Evolutionary conservation across 2,888 invertebrate genomes (phyloP).

Genomic region (Machimus atricapillus): DNA sequence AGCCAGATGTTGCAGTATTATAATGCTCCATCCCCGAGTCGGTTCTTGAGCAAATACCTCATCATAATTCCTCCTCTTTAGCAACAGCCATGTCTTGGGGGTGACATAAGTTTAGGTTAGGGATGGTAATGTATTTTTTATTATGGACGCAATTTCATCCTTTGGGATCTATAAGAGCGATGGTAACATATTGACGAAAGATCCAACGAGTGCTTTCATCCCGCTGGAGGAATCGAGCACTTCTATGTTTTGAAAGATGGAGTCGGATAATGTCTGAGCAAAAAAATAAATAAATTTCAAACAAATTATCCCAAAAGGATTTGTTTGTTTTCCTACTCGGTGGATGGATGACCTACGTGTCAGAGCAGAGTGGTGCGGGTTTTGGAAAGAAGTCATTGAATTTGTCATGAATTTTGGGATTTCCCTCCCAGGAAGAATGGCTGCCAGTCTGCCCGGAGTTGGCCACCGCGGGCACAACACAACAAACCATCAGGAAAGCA

Average conservation of each 20-base stretch:
- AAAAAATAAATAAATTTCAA: background rate
- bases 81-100: background rate
- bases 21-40: background rate
- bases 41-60: slow-evolving; percentile 1
- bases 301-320: background rate
- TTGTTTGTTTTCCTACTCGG: background rate
- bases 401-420: background rate
- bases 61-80: slow-evolving; percentile 31
- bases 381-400: background rate
- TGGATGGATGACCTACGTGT: background rate
- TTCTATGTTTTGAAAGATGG: background rate
- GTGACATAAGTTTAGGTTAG: slow-evolving; percentile 13
- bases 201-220: background rate
- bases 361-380: background rate
- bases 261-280: background rate
- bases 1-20: slow-evolving; percentile 37
- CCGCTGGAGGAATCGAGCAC: background rate
- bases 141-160: slow-evolving; percentile 25
- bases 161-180: slow-evolving; percentile 1
- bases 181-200: slow-evolving; percentile 22
- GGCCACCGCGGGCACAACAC: background rate
- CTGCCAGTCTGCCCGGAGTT: background rate
- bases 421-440: background rate
- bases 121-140: slow-evolving; percentile 32
- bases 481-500: background rate